phyloP scores from a whole-genome alignment of 2,888 invertebrate genomes.

The Drosophila phalerata region DNA sequence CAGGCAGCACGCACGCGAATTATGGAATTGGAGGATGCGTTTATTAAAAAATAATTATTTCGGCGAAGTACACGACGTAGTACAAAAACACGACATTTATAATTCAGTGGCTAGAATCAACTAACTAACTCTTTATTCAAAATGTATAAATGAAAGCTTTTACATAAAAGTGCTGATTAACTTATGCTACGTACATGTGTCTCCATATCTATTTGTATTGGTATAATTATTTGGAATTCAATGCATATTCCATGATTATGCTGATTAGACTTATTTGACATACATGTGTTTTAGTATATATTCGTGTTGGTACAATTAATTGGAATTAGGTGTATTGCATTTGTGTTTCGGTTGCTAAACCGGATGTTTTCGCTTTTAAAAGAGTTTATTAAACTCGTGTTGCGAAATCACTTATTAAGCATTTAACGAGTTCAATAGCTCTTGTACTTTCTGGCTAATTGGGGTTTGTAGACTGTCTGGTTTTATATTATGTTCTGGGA shows the following conservation, averaged over 20 bases:
- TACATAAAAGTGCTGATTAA: constrained; percentile 15
- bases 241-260: constrained; percentile 20
- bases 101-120: constrained; percentile 16
- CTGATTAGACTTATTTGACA: constrained; percentile 15
- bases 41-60: constrained; percentile 8
- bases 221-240: constrained; percentile 16
- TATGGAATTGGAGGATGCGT: constrained; percentile 6
- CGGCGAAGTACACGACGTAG: constrained; percentile 4
- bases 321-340: constrained; percentile 5
- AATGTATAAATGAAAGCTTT: constrained; percentile 17
- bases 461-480: constrained; percentile 13
- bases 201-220: constrained; percentile 4
- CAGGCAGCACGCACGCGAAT: too few relatives aligned
- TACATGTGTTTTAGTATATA: constrained; percentile 5
- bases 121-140: constrained; percentile 14
- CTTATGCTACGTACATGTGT: constrained; percentile 10
- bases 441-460: constrained; percentile 23
- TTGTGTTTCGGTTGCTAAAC: constrained; percentile 10
- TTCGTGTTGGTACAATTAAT: constrained; percentile 7
- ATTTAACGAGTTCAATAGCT: constrained; percentile 29
- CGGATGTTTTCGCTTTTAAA: constrained; percentile 11
- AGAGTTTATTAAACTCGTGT: constrained; percentile 12
- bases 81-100: constrained; percentile 5
- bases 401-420: constrained; percentile 12
- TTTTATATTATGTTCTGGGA: constrained; percentile 11